Evolutionary conservation across 2,888 invertebrate species (phyloP).

Genomic region (Hololepta plana): DNA sequence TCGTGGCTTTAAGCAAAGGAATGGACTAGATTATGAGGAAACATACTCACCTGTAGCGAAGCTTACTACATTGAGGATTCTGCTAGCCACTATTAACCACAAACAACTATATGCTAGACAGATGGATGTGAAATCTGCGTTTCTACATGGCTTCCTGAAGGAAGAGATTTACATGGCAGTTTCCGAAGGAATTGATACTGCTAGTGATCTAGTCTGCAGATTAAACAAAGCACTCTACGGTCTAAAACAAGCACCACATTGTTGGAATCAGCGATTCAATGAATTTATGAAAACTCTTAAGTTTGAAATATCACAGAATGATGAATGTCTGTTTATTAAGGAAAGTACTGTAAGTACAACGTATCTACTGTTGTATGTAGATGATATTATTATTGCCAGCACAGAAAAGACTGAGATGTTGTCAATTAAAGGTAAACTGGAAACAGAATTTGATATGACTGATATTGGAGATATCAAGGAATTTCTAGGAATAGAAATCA

Average conservation of each 20-base stretch:
- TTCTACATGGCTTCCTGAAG: slow-evolving; percentile 14
- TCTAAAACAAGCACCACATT: slow-evolving; percentile 8
- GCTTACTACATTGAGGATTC: slow-evolving; percentile 12
- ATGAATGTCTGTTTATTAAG: slow-evolving; percentile 9
- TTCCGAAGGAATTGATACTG: slow-evolving; percentile 11
- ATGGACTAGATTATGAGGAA: slow-evolving; percentile 14
- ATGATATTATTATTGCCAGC: slow-evolving; percentile 9
- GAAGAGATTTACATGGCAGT: slow-evolving; percentile 15
- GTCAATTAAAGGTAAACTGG: no score
- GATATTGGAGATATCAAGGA: slow-evolving; percentile 6
- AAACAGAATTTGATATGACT: no score
- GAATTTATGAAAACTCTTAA: slow-evolving; percentile 7
- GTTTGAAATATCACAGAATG: slow-evolving; percentile 9
- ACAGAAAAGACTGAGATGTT: slow-evolving; percentile 5
- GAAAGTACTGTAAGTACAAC: slow-evolving; percentile 5
- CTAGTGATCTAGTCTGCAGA: slow-evolving; percentile 3
- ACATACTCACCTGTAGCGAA: slow-evolving; percentile 15
- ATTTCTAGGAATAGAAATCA: slow-evolving; percentile 7
- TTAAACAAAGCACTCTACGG: slow-evolving; percentile 7
- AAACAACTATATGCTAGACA: slow-evolving; percentile 9
- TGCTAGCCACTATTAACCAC: slow-evolving; percentile 9
- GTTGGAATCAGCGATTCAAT: slow-evolving; percentile 8
- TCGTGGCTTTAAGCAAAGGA: slow-evolving; percentile 10
- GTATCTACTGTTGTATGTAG: slow-evolving; percentile 9
- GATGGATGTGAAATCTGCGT: slow-evolving; percentile 16